Base-by-base conservation (phyloP, 2,113 vertebrate species). In the Tupaia tana region DNA sequence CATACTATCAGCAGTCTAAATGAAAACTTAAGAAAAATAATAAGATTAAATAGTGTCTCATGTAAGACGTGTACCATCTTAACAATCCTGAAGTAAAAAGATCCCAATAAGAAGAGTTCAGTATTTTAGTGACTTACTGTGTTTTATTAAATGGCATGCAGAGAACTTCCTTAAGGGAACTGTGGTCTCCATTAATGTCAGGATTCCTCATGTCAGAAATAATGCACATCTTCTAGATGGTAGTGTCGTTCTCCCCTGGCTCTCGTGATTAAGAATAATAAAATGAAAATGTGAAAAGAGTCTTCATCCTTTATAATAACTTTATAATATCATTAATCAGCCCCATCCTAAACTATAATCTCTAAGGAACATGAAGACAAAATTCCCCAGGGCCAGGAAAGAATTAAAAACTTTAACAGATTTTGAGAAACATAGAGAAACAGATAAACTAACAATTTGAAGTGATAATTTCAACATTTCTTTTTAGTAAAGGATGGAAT, bases 131-230 rank as follows among this genome's bases (percentile, higher is more conserved):
- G 74, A 92, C 77, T 69, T 82, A 29, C 24, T 43, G n/a, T 52
- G 34, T 69, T 90, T 93, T 88, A 31, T 77, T 73, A 95, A 95
- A 86, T 25, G 19, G 14, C 34, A 66, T 64, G 24, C 83, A 75
- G 64, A 93, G 2, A 89, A 77, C 20, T 74, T 29, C 31, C 31
- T 64, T 13, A 63, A 13, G 31, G 20, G 15, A 81, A 59, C n/a
- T 31, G 15, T 43, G 9, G 14, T 89, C 34, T 92, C 22, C 9
- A 15, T 75, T 69, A 63, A n/a, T 56, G 18, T 27, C 34, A 61
- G 52, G 14, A 43, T 14, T 58, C 1, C n/a, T 88, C 16, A 6
- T 3, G 3, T 93, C 29, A 90, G 73, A 94, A 91, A 66, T 67
- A 58, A 87, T 29, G 73, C 6, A 22, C 15, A 54, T 84, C 58